These are phyloP conservation scores for Hydrotaea cyrtoneurina DNA, from an alignment of 2,888 invertebrate genomes.

Conservation along the genomic window DNA sequence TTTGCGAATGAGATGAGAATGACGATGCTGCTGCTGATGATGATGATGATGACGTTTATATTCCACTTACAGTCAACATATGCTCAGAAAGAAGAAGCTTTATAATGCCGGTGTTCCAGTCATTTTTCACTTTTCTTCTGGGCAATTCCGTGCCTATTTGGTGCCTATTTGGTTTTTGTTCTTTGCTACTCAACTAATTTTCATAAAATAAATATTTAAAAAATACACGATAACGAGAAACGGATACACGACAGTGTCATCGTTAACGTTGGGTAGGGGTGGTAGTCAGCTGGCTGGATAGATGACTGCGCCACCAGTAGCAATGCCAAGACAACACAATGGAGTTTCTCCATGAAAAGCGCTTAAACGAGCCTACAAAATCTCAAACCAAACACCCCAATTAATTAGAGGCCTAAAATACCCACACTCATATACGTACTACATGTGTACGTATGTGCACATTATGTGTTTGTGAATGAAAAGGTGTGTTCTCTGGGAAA, in stretches of 20 bases:
- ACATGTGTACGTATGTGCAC: background rate
- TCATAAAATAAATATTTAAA: constrained; percentile 56
- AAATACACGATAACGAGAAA: constrained; percentile 46
- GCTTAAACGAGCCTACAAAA: background rate
- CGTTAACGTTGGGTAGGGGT: background rate
- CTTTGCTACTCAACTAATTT: constrained; percentile 27
- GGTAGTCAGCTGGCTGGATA: background rate
- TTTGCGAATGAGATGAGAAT: constrained; percentile 1
- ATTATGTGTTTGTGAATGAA: too few species aligned
- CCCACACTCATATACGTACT: too few species aligned
- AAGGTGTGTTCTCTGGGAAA: too few species aligned
- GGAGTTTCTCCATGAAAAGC: background rate
- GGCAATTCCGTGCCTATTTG: background rate
- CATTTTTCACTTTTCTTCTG: background rate
- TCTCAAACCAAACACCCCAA: background rate
- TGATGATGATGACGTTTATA: background rate
- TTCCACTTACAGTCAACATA: background rate
- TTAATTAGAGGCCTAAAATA: constrained; percentile 35
- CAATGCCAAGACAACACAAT: background rate
- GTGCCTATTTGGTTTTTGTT: constrained; percentile 9
- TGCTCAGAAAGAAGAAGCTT: background rate
- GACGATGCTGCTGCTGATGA: background rate
- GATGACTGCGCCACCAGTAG: background rate
- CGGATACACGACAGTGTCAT: constrained; percentile 25
- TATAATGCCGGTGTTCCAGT: background rate